A percentile compares a stretch with the other conserved stretches of the same genome.
Conservation (phyloP, 2,888 invertebrate genomes). For the Ectemnius cavifrons region DNA sequence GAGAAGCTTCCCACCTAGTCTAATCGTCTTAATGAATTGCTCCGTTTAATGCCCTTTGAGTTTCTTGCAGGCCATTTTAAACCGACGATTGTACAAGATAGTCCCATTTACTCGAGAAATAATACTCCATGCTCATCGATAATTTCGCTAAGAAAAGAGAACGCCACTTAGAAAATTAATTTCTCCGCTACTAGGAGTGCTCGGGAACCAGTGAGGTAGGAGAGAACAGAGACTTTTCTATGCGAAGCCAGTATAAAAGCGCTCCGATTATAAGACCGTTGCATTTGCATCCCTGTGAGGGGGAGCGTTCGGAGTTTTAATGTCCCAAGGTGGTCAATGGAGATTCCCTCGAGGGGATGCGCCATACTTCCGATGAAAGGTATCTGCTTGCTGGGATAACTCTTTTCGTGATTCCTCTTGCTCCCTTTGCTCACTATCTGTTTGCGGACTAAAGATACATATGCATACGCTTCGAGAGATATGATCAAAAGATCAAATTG, state of each 20-base stretch:
- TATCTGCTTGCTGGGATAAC: conserved; percentile 48
- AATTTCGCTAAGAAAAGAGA: no score
- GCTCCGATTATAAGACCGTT: conserved; percentile 45
- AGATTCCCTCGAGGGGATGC: conserved; percentile 13
- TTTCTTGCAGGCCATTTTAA: background rate
- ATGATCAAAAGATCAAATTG: background rate
- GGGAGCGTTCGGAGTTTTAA: conserved; percentile 49
- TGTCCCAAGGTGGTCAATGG: conserved; percentile 37
- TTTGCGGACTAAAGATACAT: background rate
- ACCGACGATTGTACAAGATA: background rate
- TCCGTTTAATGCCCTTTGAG: background rate
- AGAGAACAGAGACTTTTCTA: background rate
- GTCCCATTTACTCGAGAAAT: background rate
- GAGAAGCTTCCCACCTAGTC: conserved; percentile 2
- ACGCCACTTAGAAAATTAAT: background rate
- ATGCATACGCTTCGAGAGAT: background rate
- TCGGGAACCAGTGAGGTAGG: background rate
- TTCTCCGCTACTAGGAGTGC: background rate
- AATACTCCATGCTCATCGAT: no score
- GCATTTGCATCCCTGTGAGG: conserved; percentile 51
- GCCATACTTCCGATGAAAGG: conserved; percentile 50
- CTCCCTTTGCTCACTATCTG: conserved; percentile 39
- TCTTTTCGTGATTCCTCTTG: conserved; percentile 56
- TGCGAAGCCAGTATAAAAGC: conserved; percentile 31
- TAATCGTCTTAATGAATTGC: background rate